Percentiles rank a stretch among this genome's conserved stretches.
Conservation (phyloP, 2,888 invertebrate genomes). For the Mellilla xanthometata region DNA sequence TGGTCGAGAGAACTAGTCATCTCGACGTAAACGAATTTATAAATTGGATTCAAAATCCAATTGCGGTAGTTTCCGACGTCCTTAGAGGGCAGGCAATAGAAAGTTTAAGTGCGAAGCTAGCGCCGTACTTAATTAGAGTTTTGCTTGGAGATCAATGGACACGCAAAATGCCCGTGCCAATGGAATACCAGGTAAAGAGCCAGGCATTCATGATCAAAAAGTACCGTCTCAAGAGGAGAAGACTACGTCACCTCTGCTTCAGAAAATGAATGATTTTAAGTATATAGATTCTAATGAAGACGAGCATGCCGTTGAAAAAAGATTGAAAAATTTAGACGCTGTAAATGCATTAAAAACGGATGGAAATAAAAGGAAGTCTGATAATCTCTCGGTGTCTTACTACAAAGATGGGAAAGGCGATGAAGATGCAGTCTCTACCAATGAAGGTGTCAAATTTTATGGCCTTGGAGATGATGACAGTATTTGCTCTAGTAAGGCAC, state of each 20-base stretch:
- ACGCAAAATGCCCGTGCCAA: slow-evolving; percentile 66
- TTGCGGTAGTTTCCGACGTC: slow-evolving; percentile 55
- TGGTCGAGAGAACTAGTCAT: slow-evolving; percentile 72
- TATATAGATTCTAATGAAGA: slow-evolving; percentile 63
- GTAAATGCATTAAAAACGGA: slow-evolving; percentile 68
- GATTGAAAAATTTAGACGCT: slow-evolving; percentile 63
- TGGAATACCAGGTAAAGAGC: slow-evolving; percentile 74
- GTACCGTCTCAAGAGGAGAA: slow-evolving; percentile 77
- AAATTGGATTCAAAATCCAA: slow-evolving; percentile 58
- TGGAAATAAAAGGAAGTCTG: slow-evolving; percentile 41
- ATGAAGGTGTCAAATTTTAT: slow-evolving; percentile 77
- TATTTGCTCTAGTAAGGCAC: slow-evolving; percentile 65
- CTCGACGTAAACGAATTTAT: slow-evolving; percentile 59
- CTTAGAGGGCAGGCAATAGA: slow-evolving; percentile 52
- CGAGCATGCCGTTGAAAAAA: slow-evolving; percentile 45
- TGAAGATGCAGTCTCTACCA: slow-evolving; percentile 71
- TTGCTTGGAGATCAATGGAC: slow-evolving; percentile 68
- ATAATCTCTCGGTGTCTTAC: slow-evolving; percentile 58
- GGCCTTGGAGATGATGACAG: slow-evolving; percentile 78
- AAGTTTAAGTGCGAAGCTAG: slow-evolving; percentile 53
- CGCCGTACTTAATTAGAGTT: slow-evolving; percentile 53
- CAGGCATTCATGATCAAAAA: slow-evolving; percentile 63
- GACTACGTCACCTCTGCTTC: slow-evolving; percentile 71
- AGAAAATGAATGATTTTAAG: slow-evolving; percentile 57
- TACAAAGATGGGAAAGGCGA: slow-evolving; percentile 52